Base-by-base conservation (phyloP, 1,140 invertebrate species). In the Saxidomus purpurata region DNA sequence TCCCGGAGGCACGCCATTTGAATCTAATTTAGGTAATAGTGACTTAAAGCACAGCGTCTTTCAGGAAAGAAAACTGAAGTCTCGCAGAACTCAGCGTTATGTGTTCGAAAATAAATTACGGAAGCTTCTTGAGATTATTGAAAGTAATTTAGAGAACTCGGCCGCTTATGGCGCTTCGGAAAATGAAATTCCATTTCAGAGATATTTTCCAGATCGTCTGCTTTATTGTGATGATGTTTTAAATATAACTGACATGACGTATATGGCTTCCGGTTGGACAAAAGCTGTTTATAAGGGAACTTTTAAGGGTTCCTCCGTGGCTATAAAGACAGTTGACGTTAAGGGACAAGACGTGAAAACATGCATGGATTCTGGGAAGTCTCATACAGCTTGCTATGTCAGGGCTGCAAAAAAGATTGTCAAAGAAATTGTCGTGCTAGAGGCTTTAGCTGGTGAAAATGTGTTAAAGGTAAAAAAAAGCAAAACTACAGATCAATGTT, bases 221-320 rank as follows among this genome's bases (percentile, higher is more conserved):
- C 63, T 94, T 31, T 88, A 91, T 13, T 95, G 94, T 90, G 90
- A 92, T 61, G 91, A 93, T 61, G 87, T 95, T 77, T 86, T 91
- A n/a, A 91, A 90, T 47, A 93, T 95, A 34, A 89, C 86, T 0
- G 90, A 93, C 34, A 87, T 74, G 79, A 90, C 89, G 1, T 95
- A 94, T 83, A 86, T 96, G 17, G 95, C 95, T 6, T 93, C 94
- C 31, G 96, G 96, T 0, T 96, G 96, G 96, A 96, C 96, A 31
- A 96, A 96, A 91, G 94, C 96, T 17, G 96, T 96, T 11, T 96
- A 95, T 91, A 95, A 92, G 22, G 96, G 93, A 0, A 85, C 74
- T 52, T 94, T 94, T 59, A 69, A 92, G 13, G 95, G 94, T 9
- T 83, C 88, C 52, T 69, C 90, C 1, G 92, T 96, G 1, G 96